Evolutionary conservation across 2,888 invertebrate species (phyloP).

Genomic region (Sisyra nigra): DNA sequence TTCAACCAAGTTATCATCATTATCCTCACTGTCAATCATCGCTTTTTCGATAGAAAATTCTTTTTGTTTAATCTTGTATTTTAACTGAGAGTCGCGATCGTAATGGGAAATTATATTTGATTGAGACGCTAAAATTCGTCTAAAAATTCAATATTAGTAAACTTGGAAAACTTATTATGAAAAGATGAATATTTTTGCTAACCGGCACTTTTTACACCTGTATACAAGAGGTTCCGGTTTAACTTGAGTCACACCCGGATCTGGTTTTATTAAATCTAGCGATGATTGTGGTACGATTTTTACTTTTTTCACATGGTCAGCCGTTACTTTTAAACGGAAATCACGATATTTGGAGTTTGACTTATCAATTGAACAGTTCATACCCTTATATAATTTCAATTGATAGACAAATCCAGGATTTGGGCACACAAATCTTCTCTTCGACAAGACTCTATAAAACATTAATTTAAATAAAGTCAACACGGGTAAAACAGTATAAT

Average conservation of each 20-base stretch:
- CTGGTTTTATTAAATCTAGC: constrained; percentile 59
- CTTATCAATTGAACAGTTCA: constrained; percentile 55
- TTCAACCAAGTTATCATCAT: constrained; percentile 26
- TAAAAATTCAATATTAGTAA: constrained; percentile 14
- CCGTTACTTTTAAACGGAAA: constrained; percentile 62
- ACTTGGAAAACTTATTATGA: background rate
- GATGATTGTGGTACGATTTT: constrained; percentile 70
- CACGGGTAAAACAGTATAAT: background rate
- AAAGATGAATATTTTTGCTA: background rate
- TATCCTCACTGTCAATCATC: constrained; percentile 7
- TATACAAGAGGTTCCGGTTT: constrained; percentile 72
- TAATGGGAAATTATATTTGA: constrained; percentile 62
- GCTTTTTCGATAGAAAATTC: constrained; percentile 13
- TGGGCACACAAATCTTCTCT: constrained; percentile 56
- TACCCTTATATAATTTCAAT: constrained; percentile 58
- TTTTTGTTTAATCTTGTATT: constrained; percentile 31
- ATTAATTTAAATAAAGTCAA: too few species aligned
- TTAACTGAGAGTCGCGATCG: constrained; percentile 25
- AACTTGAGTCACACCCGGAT: constrained; percentile 58
- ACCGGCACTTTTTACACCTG: constrained; percentile 64
- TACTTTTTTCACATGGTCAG: constrained; percentile 65
- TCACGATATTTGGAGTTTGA: constrained; percentile 54
- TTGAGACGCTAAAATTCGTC: constrained; percentile 64
- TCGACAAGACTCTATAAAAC: constrained; percentile 41
- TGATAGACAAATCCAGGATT: constrained; percentile 71